Base-by-base conservation (phyloP, 2,113 vertebrate species). In the Alosa alosa region DNA sequence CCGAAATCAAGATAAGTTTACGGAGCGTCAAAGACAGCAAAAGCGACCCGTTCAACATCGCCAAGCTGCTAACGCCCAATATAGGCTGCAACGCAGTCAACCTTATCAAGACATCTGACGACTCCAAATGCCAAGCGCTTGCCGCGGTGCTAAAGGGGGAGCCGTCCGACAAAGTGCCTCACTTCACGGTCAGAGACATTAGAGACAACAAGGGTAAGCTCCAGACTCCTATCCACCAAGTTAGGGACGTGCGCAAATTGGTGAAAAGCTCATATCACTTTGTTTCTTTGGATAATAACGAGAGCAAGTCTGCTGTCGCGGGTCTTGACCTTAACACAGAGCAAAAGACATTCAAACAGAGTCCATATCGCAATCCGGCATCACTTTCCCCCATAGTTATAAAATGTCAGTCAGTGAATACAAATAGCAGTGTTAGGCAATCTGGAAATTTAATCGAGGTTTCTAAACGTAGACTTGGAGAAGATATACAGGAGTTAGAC, bases 181-280 rank as follows among this genome's bases (percentile, higher is more conserved):
- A 98, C 82, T 99, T 99, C 81, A 95, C 94, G 89, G 97, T 99
- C 2, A 90, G 98, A 81, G 97, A 99, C 84, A 94, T 99, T 1
- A 88, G 98, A 86, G 98, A 99, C 6, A 94, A 91, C 72, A 97
- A 97, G 89, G 91, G 93, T n/a, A 96, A 96, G 87, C 88, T 95
- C 0, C 97, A 96, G 85, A 96, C 96, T 0, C 96, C 97, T 0
- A 96, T 98, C 15, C 97, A 99, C 88, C 98, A 98, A 88, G 98
- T 99, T 78, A 93, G 97, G 22, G 98, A 99, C 78, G 98, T 99
- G 86, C 93, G 98, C 20, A 99, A 99, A 85, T 86, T 99, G 31
- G 97, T 99, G 46, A 99, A 99, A 88, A 97, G 97, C 60, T 96
- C 96, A 0, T 97, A 98, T 90, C 94, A 96, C 89, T 95, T 95